Conservation (phyloP, 2,113 vertebrate genomes). For the Pomatostomus ruficeps region DNA sequence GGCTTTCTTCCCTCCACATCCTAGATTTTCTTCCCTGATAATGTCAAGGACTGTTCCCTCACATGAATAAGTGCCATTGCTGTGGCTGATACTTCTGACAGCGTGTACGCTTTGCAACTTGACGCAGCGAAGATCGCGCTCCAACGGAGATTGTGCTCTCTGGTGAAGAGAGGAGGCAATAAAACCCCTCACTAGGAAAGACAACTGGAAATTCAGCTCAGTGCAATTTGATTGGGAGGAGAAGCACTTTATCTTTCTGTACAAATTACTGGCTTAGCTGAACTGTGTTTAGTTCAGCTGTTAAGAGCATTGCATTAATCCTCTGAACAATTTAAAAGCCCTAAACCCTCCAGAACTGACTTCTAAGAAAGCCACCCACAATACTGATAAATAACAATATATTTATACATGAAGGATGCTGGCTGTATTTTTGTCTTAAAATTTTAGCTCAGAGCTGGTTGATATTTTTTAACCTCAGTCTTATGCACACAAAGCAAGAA, state of each 20-base stretch:
- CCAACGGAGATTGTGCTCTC: background rate
- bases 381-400: background rate
- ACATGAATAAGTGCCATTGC: background rate
- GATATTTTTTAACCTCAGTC: background rate
- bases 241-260: slow-evolving; percentile 11
- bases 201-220: background rate
- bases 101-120: background rate
- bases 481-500: background rate
- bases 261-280: slow-evolving; percentile 33
- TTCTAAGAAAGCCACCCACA: background rate
- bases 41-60: background rate
- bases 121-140: rapidly evolving
- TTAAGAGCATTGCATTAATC: slow-evolving; percentile 55
- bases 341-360: background rate
- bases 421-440: background rate
- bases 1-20: background rate
- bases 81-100: background rate
- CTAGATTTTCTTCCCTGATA: background rate
- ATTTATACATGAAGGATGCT: background rate
- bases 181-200: slow-evolving; percentile 5
- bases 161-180: background rate
- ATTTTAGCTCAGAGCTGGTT: background rate
- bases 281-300: slow-evolving; percentile 14
- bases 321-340: slow-evolving; percentile 35
- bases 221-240: slow-evolving; percentile 20